Base-by-base conservation (phyloP, 2,113 vertebrate genomes). In the Lepus europaeus region DNA sequence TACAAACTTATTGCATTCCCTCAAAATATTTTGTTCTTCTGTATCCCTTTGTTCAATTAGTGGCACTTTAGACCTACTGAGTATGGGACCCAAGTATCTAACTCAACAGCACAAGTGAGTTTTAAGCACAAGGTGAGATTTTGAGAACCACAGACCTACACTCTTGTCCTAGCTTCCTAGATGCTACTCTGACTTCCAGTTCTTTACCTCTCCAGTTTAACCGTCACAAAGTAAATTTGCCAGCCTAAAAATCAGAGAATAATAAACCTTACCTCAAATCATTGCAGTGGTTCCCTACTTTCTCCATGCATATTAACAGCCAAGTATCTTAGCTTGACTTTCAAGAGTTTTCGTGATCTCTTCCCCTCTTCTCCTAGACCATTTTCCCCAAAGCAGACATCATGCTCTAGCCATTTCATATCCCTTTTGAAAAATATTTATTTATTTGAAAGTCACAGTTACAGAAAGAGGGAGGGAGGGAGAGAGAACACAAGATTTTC, bases 21-120 rank as follows among this genome's bases (percentile, higher is more conserved):
- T 95, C n/a, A 83, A 95, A 70, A 78, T 77, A 11, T 78, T 20
- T 82, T 95, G 23, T 16, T 77, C 45, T 63, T 63, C 20, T 83
- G 31, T 78, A 72, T 64, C 3, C 12, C 10, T 91, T 74, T 13
- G 33, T 82, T 87, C 12, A 92, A n/a, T 83, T 74, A 74, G 31
- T 87, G 56, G 29, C n/a, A 72, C 23, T 82, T 94, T 90, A 90
- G 64, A 45, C 39, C 39, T 78, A 78, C 1, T 27, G 56, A 61
- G 25, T 82, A 4, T 64, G 69, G n/a, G 78, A 25, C 20, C 53
- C 78, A 77, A 83, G 2, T 5, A 72, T 27, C 39, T 83, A 77
- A 81, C 29, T 81, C 56, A 81, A 59, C 49, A 91, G 59, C 45
- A 45, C 45, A 45, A 45, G 17, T 81, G 68, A 81, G 36, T 88